Evolutionary conservation across 2,888 invertebrate species (phyloP), one percentile per base, ranked within the genome.

Genomic region (Tipula helvola): DNA sequence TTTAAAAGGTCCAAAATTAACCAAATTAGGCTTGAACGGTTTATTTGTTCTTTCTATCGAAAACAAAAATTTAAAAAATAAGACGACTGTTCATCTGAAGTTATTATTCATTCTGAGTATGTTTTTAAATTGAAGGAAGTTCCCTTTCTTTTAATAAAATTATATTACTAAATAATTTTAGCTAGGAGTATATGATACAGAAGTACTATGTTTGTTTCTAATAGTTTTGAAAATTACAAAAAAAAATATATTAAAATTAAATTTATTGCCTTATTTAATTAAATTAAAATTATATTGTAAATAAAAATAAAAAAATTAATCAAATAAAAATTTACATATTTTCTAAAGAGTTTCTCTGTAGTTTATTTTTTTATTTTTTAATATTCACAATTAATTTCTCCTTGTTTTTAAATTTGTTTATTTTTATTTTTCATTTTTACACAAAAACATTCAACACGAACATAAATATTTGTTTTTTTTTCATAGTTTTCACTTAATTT

Each of bases 381-480:
- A 10, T 71, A 28, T 71, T 71, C 28, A 28, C 71, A 71, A 71
- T 71, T 28, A 71, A 71, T 71, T 71, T 28, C 16, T 52, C 12
- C 71, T 71, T 71, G 71, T 71, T 71, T 71, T 28, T 28, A 71
- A 12, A 18, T 71, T 71, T 71, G 16, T 52, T n/a, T 52, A 16
- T 18, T 52, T n/a, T 71, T 71, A 71, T 10, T 71, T 71, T 71
- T 16, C 71, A 71, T 18, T 71, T 52, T 71, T 71, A 71, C 71
- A 71, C 71, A 71, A 71, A 71, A 71, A 71, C 71, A 71, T 71
- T 71, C 71, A 71, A 71, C 71, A 71, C 71, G 71, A 71, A 71
- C 28, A 71, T 71, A 71, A 71, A 71, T 28, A 71, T 71, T 52
- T n/a, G 52, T 52, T 52, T 52, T 5, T n/a, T 71, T 71, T 57